Evolutionary conservation across 2,797 vertebrate species (phyloP).

Genomic region (Brachyrhaphis roseni): DNA sequence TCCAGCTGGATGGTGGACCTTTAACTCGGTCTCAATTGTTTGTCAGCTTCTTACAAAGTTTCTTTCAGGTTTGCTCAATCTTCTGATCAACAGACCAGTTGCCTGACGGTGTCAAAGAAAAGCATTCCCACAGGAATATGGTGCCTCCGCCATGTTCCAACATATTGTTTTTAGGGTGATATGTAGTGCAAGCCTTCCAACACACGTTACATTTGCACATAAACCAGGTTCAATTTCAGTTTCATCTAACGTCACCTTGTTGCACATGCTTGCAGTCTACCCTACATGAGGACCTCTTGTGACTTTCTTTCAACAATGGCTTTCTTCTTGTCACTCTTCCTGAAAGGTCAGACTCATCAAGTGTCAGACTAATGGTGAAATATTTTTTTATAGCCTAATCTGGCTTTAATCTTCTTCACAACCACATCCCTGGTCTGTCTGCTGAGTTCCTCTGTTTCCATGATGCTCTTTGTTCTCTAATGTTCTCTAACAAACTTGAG

Average conservation of each 20-base stretch:
- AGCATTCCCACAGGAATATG: background rate
- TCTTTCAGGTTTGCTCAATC: background rate
- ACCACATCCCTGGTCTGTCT: background rate
- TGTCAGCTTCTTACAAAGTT: background rate
- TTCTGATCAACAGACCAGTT: background rate
- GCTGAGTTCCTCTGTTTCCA: background rate
- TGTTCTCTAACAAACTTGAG: background rate
- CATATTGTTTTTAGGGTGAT: background rate
- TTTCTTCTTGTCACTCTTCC: background rate
- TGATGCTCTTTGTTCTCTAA: background rate
- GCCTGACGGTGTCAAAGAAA: background rate
- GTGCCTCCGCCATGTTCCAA: background rate
- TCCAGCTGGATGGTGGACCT: background rate
- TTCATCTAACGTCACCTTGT: background rate
- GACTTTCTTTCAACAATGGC: background rate
- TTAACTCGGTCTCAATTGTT: background rate
- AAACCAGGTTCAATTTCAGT: background rate
- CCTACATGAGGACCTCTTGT: background rate
- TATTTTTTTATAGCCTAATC: background rate
- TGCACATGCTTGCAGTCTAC: background rate
- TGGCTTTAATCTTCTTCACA: background rate
- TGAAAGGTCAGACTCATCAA: background rate
- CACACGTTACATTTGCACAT: background rate
- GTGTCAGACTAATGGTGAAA: background rate
- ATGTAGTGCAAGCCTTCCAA: background rate